Evolutionary conservation across 1,140 invertebrate genomes (phyloP), one percentile per base, ranked within the genome.

Genomic region (Cotesia glomerata): DNA sequence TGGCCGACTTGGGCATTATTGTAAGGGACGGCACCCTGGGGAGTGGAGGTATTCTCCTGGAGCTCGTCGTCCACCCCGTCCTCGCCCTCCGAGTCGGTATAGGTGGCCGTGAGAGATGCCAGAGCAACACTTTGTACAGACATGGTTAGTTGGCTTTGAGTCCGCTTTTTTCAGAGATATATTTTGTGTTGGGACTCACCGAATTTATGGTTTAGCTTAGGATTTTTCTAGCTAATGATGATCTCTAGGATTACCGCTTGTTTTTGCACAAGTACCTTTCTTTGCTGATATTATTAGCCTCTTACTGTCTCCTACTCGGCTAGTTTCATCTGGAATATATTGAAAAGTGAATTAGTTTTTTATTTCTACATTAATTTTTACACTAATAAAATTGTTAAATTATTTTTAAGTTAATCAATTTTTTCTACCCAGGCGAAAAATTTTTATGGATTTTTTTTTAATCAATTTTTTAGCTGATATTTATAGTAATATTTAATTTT

Each of bases 51-150:
- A 80, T 82, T 83, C 68, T 86, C 81, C 70, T 87, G 85, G 64
- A 85, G 85, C 56, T 91, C 89, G 72, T 91, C 90, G 77, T 93
- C 90, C 81, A 90, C 88, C 73, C 90, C 91, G 76, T 93, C 92
- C 86, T 94, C 94, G 56, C 92, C 93, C 85, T 95, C 94, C 1
- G 93, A 95, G 82, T 95, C 93, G 13, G 93, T 95, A 84, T 95
- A 95, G 56, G 92, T 93, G 26, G 93, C 93, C 61, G 93, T 94
- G 75, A 95, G 87, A 75, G 93, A 94, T 76, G 92, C 93, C 84
- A 94, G 86, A 73, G 93, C 92, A 84, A 86, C 78, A 82, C 85
- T 87, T 86, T 86, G 85, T 85, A 86, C 85, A 87, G 85, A 87
- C 86, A 87, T 87, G 73, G 82, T 86, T 87, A 86, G 77, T 87